A percentile compares a stretch with the other conserved stretches of the same genome.
Conservation (phyloP, 1,140 invertebrate species). For the Pachypsylla venusta region DNA sequence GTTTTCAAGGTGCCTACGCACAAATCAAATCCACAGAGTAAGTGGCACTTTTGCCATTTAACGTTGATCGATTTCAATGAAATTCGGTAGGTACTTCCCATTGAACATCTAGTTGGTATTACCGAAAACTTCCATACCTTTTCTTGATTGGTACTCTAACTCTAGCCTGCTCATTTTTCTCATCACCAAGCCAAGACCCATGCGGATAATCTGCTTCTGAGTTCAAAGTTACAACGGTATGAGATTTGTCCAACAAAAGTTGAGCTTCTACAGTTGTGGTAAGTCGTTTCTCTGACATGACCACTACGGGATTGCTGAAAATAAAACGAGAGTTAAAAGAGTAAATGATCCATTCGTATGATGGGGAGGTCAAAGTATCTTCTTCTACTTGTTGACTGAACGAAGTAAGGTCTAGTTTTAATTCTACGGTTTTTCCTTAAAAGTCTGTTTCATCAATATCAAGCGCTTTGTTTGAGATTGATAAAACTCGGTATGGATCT, state of each 20-base stretch:
- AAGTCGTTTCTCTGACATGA: constrained; percentile 12
- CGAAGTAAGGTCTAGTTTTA: no score
- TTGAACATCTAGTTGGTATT: neutral
- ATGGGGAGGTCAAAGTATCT: no score
- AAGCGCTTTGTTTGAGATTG: neutral
- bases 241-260: constrained; percentile 20
- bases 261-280: constrained; percentile 14
- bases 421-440: no score
- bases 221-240: constrained; percentile 28
- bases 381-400: no score
- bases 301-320: constrained; percentile 11
- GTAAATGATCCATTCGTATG: neutral
- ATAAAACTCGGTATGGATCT: neutral
- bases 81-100: no score
- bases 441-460: no score
- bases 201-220: constrained; percentile 35
- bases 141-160: constrained; percentile 34
- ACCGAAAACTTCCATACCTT: neutral
- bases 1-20: no score
- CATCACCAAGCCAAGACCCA: constrained; percentile 40
- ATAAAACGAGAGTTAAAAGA: neutral
- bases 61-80: no score
- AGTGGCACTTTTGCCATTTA: no score
- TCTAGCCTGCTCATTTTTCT: constrained; percentile 35
- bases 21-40: no score